phyloP scores from a whole-genome alignment of 2,113 vertebrate species.

The Thomomys bottae region DNA sequence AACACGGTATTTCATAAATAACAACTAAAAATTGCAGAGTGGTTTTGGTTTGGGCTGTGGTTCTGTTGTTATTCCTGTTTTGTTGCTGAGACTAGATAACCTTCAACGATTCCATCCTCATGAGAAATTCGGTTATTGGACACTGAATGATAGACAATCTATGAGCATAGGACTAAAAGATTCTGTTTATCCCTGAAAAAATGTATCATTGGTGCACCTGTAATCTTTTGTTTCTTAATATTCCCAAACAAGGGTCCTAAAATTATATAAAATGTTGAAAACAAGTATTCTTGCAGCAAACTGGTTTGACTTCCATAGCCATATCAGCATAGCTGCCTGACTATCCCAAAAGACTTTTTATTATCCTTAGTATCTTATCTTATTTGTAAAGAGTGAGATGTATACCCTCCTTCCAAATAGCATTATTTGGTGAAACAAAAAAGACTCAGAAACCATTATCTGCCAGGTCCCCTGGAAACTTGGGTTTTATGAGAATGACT shows the following conservation, averaged over 20 bases:
- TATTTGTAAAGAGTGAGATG: background rate
- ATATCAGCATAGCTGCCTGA: background rate
- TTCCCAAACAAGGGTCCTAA: background rate
- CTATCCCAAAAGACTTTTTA: background rate
- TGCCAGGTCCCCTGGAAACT: background rate
- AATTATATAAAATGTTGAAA: background rate
- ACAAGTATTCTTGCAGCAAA: background rate
- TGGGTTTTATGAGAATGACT: background rate
- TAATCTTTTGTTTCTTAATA: slow-evolving; percentile 2
- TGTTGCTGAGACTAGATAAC: background rate
- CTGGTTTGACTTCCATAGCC: background rate
- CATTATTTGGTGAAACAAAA: background rate
- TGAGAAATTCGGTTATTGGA: background rate
- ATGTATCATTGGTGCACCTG: background rate
- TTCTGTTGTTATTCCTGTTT: background rate
- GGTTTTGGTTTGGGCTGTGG: background rate
- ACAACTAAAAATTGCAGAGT: background rate
- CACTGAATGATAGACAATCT: background rate
- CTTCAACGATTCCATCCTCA: background rate
- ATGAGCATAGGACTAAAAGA: background rate
- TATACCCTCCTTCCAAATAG: background rate
- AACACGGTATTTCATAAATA: background rate
- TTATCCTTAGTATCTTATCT: background rate
- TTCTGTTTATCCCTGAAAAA: background rate
- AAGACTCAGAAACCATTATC: background rate